These are phyloP conservation scores for Climacteris rufus DNA, from an alignment of 2,113 vertebrate species.

Conservation along the genomic window DNA sequence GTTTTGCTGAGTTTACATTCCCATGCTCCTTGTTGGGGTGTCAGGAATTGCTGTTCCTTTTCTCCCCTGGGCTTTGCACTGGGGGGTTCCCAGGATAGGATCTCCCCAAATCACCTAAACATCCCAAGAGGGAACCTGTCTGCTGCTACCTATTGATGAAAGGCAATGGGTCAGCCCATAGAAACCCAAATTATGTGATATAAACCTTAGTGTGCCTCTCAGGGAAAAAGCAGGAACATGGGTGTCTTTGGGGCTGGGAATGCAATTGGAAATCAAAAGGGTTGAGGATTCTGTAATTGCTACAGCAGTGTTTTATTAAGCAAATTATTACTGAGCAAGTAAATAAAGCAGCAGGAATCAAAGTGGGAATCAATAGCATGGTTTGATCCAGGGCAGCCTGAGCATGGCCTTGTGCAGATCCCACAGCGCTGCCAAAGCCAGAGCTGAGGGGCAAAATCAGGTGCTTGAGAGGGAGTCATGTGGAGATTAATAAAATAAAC, in stretches of 20 bases:
- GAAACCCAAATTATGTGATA: rapidly evolving
- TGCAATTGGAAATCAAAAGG: background rate
- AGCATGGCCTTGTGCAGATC: rapidly evolving
- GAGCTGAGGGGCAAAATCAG: no score
- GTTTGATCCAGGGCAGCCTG: background rate
- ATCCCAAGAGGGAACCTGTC: background rate
- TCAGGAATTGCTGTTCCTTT: background rate
- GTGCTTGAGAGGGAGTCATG: background rate
- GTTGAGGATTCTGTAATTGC: background rate
- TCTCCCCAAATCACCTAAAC: background rate
- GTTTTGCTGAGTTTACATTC: background rate
- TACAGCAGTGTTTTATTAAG: background rate
- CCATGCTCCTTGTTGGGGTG: background rate
- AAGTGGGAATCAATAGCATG: background rate
- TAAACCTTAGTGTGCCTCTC: background rate
- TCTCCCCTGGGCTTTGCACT: background rate
- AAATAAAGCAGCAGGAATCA: conserved; percentile 21
- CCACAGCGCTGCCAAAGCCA: background rate
- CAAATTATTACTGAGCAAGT: conserved; percentile 33
- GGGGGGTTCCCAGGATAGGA: rapidly evolving
- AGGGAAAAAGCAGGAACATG: background rate
- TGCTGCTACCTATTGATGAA: background rate
- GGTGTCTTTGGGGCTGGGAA: background rate
- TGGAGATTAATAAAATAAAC: background rate
- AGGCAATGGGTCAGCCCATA: background rate